phyloP scores from a whole-genome alignment of 2,888 invertebrate species.

The Unio delphinus region DNA sequence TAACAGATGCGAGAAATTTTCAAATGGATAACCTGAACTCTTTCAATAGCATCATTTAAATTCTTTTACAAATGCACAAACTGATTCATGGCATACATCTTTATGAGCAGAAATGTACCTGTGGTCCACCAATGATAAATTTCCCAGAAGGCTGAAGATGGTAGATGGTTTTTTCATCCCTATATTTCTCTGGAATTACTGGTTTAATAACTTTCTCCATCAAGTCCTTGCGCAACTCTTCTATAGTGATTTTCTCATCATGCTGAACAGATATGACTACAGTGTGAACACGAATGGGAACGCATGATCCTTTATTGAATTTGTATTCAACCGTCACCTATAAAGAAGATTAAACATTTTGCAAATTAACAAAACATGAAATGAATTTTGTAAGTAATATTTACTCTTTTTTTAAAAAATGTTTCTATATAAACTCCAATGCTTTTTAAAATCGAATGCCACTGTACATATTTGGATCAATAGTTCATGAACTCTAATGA shows the following conservation, averaged over 20 bases:
- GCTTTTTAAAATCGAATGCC: no score
- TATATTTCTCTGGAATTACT: conserved; percentile 92
- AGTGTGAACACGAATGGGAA: conserved; percentile 95
- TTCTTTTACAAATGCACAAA: no score
- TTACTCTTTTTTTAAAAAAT: no score
- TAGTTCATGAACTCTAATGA: no score
- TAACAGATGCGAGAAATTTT: background rate
- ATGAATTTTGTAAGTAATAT: no score
- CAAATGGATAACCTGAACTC: background rate
- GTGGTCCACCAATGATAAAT: conserved; percentile 97
- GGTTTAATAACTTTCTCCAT: conserved; percentile 90
- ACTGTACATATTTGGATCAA: conserved; percentile 76
- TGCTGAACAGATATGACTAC: conserved; percentile 98
- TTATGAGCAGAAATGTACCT: conserved; percentile 76
- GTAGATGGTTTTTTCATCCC: conserved; percentile 92
- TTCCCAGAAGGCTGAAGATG: conserved; percentile 98
- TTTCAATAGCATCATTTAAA: background rate
- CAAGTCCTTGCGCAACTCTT: conserved; percentile 86
- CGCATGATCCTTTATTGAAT: conserved; percentile 92
- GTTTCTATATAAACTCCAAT: no score
- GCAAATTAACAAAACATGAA: no score
- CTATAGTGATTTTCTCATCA: conserved; percentile 90
- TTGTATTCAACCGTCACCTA: conserved; percentile 97
- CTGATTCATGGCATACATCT: no score
- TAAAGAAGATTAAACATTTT: conserved; percentile 44